Conservation (phyloP, 2,113 vertebrate species). For the Nerophis lumbriciformis region DNA sequence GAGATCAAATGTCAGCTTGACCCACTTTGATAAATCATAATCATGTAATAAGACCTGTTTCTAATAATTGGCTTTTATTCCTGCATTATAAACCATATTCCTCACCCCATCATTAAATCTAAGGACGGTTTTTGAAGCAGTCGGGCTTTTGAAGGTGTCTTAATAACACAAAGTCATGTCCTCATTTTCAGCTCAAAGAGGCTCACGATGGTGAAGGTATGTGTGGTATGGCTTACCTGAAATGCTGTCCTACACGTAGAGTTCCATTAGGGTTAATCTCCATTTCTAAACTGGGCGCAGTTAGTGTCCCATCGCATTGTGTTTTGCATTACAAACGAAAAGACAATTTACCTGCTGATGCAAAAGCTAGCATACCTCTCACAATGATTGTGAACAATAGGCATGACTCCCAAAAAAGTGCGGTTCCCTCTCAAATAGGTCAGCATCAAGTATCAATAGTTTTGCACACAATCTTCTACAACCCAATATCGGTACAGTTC, state of each 20-base stretch:
- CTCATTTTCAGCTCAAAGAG: constrained; percentile 35
- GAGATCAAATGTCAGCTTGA: constrained; percentile 5
- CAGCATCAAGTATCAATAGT: no score
- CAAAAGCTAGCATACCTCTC: no score
- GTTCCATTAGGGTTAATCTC: constrained; percentile 63
- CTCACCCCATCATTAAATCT: constrained; percentile 16
- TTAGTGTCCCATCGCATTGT: no score
- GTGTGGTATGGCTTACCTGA: constrained; percentile 71
- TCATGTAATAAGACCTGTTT: background rate
- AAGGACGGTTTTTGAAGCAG: constrained; percentile 44
- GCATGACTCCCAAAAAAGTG: no score
- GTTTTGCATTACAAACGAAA: no score
- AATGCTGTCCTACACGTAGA: constrained; percentile 62
- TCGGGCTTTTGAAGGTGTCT: constrained; percentile 38
- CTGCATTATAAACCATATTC: background rate
- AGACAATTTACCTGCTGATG: no score
- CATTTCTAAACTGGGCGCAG: no score
- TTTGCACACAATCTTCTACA: no score
- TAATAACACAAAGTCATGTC: constrained; percentile 41
- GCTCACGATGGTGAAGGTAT: constrained; percentile 64
- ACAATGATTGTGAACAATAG: no score
- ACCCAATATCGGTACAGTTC: no score
- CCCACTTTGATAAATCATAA: constrained; percentile 4
- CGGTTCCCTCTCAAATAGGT: no score
- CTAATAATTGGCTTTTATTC: background rate